Percentiles rank a stretch among this genome's conserved stretches.
Conservation (phyloP, 2,888 invertebrate species). For the Hipparchia semele region DNA sequence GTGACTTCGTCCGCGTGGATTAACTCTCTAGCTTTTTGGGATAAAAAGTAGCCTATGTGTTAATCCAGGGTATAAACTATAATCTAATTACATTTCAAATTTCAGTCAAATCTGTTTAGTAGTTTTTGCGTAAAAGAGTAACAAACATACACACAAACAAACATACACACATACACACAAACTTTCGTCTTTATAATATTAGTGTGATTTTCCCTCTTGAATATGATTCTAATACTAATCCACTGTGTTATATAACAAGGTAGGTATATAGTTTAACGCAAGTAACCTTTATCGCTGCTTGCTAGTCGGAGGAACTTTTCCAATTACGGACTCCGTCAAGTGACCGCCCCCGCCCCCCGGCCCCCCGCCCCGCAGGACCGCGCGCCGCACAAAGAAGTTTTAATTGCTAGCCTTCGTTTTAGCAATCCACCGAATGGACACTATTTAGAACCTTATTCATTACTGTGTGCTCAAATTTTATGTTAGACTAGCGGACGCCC, state of each 20-base stretch:
- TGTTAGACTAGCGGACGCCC: not conserved
- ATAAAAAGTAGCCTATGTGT: too few relatives aligned
- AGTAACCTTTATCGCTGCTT: conserved; percentile 69
- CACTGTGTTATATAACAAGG: conserved; percentile 16
- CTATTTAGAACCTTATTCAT: conserved; percentile 64
- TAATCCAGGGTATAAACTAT: too few relatives aligned
- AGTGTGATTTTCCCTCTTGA: too few relatives aligned
- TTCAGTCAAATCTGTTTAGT: too few relatives aligned
- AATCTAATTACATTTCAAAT: too few relatives aligned
- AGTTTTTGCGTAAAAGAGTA: too few relatives aligned
- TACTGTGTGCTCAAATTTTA: conserved; percentile 42
- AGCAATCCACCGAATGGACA: conserved; percentile 65
- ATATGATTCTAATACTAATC: conserved; percentile 6
- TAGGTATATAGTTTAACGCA: conserved; percentile 54
- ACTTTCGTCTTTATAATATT: too few relatives aligned
- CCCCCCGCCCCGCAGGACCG: conserved; percentile 47
- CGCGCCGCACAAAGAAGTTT: conserved; percentile 76
- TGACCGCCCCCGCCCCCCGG: conserved; percentile 53
- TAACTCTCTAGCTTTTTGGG: too few relatives aligned
- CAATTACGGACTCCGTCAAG: conserved; percentile 75
- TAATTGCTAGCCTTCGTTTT: conserved; percentile 77
- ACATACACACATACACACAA: too few relatives aligned
- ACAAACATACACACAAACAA: too few relatives aligned
- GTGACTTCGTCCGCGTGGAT: too few relatives aligned
- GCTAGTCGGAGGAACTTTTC: conserved; percentile 63